Evolutionary conservation across 2,888 invertebrate genomes (phyloP).

Genomic region (Conus canariensis): DNA sequence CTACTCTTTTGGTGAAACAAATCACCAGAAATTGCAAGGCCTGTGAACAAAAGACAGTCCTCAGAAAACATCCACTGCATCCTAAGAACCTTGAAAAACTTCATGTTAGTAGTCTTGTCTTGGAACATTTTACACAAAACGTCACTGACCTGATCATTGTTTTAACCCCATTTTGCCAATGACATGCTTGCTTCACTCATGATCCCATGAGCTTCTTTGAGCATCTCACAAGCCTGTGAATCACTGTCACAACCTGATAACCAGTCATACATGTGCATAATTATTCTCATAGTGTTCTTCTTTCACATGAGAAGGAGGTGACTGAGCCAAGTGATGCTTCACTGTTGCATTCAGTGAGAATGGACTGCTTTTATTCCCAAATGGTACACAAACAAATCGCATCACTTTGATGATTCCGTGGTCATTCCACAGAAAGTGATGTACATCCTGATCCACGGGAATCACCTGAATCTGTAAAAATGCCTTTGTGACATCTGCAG

Average conservation of each 20-base stretch:
- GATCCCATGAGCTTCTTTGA: not conserved
- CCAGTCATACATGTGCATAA: constrained; percentile 10
- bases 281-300: not conserved
- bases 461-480: not conserved
- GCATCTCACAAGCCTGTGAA: not conserved
- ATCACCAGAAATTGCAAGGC: not conserved
- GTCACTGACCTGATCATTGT: not conserved
- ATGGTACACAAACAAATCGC: not conserved
- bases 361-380: constrained; percentile 14
- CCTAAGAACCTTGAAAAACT: not conserved
- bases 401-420: not conserved
- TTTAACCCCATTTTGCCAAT: not conserved
- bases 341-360: not conserved
- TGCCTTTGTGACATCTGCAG: not conserved
- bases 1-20: not conserved
- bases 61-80: not conserved
- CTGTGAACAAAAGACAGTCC: not conserved
- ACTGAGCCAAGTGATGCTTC: not conserved
- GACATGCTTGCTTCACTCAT: not conserved
- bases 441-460: not conserved
- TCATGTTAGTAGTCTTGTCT: not conserved
- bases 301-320: not conserved
- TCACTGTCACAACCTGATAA: constrained; percentile 10
- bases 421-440: not conserved
- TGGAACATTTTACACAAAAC: not conserved